Evolutionary conservation across 2,113 vertebrate genomes (phyloP).

Genomic region (Trachemys scripta): DNA sequence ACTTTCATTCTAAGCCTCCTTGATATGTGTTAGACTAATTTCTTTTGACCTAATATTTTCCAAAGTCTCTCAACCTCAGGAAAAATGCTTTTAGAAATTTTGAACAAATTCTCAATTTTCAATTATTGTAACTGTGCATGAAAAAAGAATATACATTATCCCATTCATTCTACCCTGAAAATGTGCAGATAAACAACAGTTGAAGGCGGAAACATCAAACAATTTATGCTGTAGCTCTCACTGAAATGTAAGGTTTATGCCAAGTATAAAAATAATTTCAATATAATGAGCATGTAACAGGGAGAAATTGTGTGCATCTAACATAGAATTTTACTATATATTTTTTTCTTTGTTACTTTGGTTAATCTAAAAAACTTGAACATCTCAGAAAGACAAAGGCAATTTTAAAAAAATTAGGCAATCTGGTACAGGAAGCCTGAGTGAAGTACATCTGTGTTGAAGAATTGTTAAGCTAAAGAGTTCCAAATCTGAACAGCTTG

Average conservation of each 20-base stretch:
- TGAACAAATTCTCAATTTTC: constrained; percentile 7
- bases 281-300: not conserved
- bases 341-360: not conserved
- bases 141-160: not conserved
- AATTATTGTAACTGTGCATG: not conserved
- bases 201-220: not conserved
- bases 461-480: not conserved
- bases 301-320: not conserved
- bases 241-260: not conserved
- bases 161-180: not conserved
- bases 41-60: constrained; percentile 3
- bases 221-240: not conserved
- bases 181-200: not conserved
- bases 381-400: not conserved
- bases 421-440: not conserved
- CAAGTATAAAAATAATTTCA: not conserved
- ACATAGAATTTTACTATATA: not conserved
- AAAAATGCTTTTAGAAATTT: constrained; percentile 12
- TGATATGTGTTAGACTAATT: not conserved
- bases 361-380: not conserved
- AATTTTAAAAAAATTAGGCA: not conserved
- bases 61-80: not conserved
- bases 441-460: not conserved
- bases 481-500: not conserved
- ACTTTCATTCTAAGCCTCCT: constrained; percentile 27